A percentile compares a stretch with the other conserved stretches of the same genome.
These are phyloP conservation scores for Candidula unifasciata DNA, from an alignment of 2,888 invertebrate species.

Conservation along the genomic window DNA sequence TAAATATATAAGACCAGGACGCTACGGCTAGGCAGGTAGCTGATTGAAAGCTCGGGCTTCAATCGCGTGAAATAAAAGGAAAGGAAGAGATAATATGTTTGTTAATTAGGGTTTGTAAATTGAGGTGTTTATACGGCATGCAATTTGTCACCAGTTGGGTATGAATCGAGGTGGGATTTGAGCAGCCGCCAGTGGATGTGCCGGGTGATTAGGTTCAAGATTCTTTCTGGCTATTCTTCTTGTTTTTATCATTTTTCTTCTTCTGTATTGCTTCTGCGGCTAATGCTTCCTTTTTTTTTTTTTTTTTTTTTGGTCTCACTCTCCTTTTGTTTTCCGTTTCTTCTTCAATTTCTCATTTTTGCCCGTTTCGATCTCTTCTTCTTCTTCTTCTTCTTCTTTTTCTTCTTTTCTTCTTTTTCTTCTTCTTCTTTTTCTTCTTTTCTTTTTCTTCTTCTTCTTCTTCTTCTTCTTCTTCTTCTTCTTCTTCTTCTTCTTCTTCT, in stretches of 20 bases:
- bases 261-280: not conserved
- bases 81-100: too few species aligned
- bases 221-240: not conserved
- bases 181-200: too few species aligned
- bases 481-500: not conserved
- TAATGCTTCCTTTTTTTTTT: not conserved
- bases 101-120: too few species aligned
- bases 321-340: not conserved
- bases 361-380: not conserved
- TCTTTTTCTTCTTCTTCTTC: not conserved
- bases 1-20: too few species aligned
- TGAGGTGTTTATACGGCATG: too few species aligned
- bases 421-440: too few species aligned
- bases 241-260: not conserved
- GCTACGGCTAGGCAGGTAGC: too few species aligned
- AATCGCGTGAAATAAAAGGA: too few species aligned
- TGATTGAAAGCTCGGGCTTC: too few species aligned
- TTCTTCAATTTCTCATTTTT: not conserved
- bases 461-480: not conserved
- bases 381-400: not conserved
- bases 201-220: not conserved
- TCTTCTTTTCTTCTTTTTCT: not conserved
- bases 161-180: too few species aligned
- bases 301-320: too few species aligned
- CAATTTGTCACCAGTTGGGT: too few species aligned